Percentiles rank a stretch among this genome's conserved stretches.
Conservation (phyloP, 2,888 invertebrate genomes). For the Leptinotarsa tumamoca region DNA sequence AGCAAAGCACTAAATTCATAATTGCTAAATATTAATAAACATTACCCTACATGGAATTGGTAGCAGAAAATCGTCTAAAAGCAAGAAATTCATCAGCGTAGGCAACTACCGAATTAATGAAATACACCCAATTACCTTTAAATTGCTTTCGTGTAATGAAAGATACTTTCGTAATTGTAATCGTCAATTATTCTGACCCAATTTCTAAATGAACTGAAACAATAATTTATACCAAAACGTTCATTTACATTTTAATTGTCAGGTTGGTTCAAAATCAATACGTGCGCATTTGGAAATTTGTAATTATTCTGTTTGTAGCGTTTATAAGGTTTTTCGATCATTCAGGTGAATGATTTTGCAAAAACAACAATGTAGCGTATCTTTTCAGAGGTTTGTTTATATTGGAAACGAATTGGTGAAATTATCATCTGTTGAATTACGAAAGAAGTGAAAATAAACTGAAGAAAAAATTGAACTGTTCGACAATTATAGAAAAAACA, state of each 20-base stretch:
- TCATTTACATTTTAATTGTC: slow-evolving; percentile 40
- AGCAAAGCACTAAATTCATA: no score
- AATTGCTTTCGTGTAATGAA: slow-evolving; percentile 36
- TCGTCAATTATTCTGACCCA: slow-evolving; percentile 37
- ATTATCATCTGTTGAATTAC: no score
- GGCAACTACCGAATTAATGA: slow-evolving; percentile 24
- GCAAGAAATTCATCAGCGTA: background rate
- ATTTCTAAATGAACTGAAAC: slow-evolving; percentile 34
- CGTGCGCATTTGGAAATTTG: slow-evolving; percentile 28
- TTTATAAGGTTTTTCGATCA: background rate
- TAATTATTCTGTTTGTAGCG: slow-evolving; percentile 20
- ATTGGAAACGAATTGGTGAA: no score
- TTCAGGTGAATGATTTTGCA: background rate
- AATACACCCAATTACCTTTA: slow-evolving; percentile 33
- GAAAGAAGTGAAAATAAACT: no score
- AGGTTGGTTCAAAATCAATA: slow-evolving; percentile 36
- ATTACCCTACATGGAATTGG: background rate
- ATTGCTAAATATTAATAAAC: background rate
- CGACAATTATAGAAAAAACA: no score
- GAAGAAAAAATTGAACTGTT: no score
- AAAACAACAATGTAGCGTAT: background rate
- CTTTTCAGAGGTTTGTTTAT: background rate
- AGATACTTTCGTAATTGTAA: slow-evolving; percentile 36
- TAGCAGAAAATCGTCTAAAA: background rate
- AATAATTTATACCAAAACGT: slow-evolving; percentile 38